Evolutionary conservation across 2,113 vertebrate genomes (phyloP), one percentile per base, ranked within the genome.

Genomic region (Triplophysa tibetana): DNA sequence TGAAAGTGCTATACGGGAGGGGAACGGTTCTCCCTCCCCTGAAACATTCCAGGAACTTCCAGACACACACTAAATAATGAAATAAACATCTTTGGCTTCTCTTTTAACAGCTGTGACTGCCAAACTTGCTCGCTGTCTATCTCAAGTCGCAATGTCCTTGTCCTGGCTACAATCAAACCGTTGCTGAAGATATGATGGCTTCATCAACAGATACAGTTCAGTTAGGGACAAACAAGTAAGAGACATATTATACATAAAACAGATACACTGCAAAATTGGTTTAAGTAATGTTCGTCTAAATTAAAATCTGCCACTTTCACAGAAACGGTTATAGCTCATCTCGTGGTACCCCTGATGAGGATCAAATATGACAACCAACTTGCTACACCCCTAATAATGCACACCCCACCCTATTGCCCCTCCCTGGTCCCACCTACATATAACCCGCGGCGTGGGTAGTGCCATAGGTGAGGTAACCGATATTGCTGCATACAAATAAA

Each of bases 51-150:
- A 66, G 66, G 77, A 77, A 86, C 83, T 85, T 82, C 77, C 76
- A 83, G 77, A 86, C 87, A 90, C 82, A 87, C 86, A 87, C 86
- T 83, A 83, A 70, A 64, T 87, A 86, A 89, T 87, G 89, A 91
- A 58, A 90, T 89, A 87, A 85, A 86, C 88, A 88, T 92, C 90
- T 91, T 92, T 92, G 91, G 91, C 90, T 91, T 91, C 88, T 89
- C 88, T 88, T 88, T 79, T 82, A 82, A 83, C 87, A 89, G 84
- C 83, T 89, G 77, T 85, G 79, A 81, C 82, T 85, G 81, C 43
- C 84, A 77, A 83, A 69, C 84, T 81, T 76, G 62, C 23, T 58
- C 2, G 38, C 86, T 83, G 86, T 87, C 60, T 38, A 61, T 80
- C 65, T 70, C 75, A 81, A 82, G 58, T 85, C 70, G 78, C 82